phyloP scores from a whole-genome alignment of 2,797 vertebrate genomes.

The Anisognathus igniventris region DNA sequence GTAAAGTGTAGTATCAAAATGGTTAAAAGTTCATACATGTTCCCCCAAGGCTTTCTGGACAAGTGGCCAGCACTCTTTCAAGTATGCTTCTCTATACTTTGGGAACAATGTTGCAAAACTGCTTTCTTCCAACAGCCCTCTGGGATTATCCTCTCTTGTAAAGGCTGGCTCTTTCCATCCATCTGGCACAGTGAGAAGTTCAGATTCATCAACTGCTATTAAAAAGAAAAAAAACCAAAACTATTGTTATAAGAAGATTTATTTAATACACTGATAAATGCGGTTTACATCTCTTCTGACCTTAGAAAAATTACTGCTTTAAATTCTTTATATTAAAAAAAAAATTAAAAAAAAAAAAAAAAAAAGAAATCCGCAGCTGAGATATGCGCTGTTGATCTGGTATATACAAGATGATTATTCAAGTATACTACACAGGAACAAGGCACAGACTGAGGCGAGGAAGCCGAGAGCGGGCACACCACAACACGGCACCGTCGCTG shows the following conservation, averaged over 20 bases:
- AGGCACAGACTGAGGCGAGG: not conserved
- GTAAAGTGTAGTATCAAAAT: not conserved
- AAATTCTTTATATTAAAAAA: not conserved
- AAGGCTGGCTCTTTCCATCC: constrained; percentile 92
- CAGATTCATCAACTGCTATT: constrained; percentile 77
- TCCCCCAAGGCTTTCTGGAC: constrained; percentile 90
- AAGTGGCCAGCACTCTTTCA: constrained; percentile 94
- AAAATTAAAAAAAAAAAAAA: not conserved
- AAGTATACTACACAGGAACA: not conserved
- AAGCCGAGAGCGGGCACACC: not conserved
- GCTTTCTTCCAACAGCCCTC: constrained; percentile 92
- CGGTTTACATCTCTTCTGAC: not conserved
- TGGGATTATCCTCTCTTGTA: constrained; percentile 88
- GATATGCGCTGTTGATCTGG: not conserved
- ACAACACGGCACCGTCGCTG: not conserved
- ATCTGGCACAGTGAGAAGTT: constrained; percentile 91
- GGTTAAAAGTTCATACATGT: constrained; percentile 70
- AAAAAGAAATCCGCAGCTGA: not conserved
- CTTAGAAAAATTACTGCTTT: not conserved
- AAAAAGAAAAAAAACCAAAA: not conserved
- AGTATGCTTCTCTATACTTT: constrained; percentile 90
- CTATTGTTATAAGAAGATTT: too few species aligned
- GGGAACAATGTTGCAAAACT: constrained; percentile 95
- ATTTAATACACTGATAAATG: not conserved
- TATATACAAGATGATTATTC: not conserved